phyloP scores from a whole-genome alignment of 2,888 invertebrate species.

The Lasioglossum vierecki region DNA sequence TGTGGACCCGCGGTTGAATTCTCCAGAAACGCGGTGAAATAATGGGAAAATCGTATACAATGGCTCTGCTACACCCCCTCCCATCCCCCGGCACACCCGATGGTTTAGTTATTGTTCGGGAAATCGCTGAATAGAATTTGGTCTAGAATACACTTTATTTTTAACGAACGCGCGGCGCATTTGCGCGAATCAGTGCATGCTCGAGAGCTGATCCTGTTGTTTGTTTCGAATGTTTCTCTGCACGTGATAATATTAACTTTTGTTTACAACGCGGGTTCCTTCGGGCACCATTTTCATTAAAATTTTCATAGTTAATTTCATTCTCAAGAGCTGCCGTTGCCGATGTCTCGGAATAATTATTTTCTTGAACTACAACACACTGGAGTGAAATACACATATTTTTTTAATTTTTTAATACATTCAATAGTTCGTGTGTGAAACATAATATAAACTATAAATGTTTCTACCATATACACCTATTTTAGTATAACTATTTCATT shows the following conservation, averaged over 20 bases:
- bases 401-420: too few species aligned
- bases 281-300: background rate
- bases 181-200: background rate
- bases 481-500: too few species aligned
- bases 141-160: slow-evolving; percentile 14
- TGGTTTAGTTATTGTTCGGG: slow-evolving; percentile 33
- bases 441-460: too few species aligned
- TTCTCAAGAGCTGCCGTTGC: background rate
- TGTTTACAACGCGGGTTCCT: background rate
- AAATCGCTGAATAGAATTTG: slow-evolving; percentile 5
- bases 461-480: too few species aligned
- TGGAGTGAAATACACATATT: too few species aligned
- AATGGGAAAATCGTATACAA: slow-evolving; percentile 54
- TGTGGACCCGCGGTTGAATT: slow-evolving; percentile 24
- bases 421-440: too few species aligned
- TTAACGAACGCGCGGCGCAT: background rate
- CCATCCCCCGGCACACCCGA: background rate
- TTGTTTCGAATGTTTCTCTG: background rate
- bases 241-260: background rate
- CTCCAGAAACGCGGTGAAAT: slow-evolving; percentile 36
- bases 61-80: background rate
- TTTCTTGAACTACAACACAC: too few species aligned
- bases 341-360: too few species aligned
- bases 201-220: background rate
- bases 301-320: background rate